Evolutionary conservation across 2,888 invertebrate species (phyloP), one percentile per base, ranked within the genome.

Genomic region (Abrostola triplasia): DNA sequence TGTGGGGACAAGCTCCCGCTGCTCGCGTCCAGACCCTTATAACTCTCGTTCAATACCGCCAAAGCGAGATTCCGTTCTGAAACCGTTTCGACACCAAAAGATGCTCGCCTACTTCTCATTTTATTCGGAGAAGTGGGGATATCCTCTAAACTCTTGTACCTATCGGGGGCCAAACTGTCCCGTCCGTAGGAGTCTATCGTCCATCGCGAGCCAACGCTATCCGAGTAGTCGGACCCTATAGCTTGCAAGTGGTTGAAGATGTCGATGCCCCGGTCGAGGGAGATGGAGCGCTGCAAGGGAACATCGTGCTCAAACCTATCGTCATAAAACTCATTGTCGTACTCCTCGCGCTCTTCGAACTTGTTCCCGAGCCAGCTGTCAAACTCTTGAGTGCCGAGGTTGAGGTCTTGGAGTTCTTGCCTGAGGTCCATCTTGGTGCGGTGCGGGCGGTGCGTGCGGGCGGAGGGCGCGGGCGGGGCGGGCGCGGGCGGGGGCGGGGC

Each of bases 31-130:
- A 93, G 81, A 10, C 90, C 90, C 67, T 86, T 90, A 64, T 91
- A 93, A 62, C 89, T 92, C 56, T 88, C 88, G 52, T 84, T 91
- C 53, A 93, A 76, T 6, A 89, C 89, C 57, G 84, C 81, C 70
- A 90, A 75, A 42, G 89, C 90, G 53, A 88, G 63, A 68, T 84
- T 86, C 50, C 84, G 85, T 48, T 86, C 87, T 12, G 79, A 79
- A 59, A 77, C 72, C 61, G 77, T 80, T 58, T 82, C 84, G 38
- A 84, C 75, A 57, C 88, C 90, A 12, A 84, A 87, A 84, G 93
- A 94, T 90, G 89, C 90, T 44, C 91, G 90, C 82, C 93, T 88
- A 81, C 89, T 93, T 93, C 84, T 94, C 92, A 82, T 82, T 83
- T 76, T 84, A 2, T 64, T 50, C 59, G 84, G 91, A 92, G 92